Conservation (phyloP, 23 tunicate species). For the Ascidia mentula region DNA sequence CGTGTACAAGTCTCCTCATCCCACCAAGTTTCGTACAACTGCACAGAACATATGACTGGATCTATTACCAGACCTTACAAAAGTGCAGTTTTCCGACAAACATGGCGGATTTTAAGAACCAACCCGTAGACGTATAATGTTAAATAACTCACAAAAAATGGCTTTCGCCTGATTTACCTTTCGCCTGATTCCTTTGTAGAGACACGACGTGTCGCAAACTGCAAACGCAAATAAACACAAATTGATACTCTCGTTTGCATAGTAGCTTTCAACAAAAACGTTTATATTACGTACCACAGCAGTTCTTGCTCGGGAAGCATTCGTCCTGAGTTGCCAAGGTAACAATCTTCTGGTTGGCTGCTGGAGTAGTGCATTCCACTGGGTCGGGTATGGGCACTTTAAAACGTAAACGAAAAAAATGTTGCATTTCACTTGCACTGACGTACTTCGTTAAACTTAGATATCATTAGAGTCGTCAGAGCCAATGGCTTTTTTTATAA, state of each 20-base stretch:
- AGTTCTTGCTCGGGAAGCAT: conserved; percentile 57
- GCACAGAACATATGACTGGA: too few species aligned
- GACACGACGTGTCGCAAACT: conserved; percentile 53
- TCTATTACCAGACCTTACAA: too few species aligned
- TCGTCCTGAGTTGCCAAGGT: conserved; percentile 45
- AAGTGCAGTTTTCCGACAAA: too few species aligned
- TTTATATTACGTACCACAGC: conserved; percentile 33
- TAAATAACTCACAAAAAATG: too few species aligned
- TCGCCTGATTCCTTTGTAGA: conserved; percentile 45
- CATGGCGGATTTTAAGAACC: too few species aligned
- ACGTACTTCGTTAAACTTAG: too few species aligned
- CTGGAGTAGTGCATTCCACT: conserved; percentile 21
- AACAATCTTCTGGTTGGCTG: conserved; percentile 32
- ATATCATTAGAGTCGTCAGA: too few species aligned
- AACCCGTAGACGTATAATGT: too few species aligned
- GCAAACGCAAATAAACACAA: conserved; percentile 23
- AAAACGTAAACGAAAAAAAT: not conserved
- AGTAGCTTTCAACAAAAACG: not conserved
- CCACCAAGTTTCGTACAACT: conserved; percentile 57
- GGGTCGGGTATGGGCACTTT: conserved; percentile 38
- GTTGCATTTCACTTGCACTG: too few species aligned
- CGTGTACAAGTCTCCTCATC: conserved; percentile 42
- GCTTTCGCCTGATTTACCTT: too few species aligned
- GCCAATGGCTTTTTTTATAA: too few species aligned
- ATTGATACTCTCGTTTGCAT: too few species aligned